Base-by-base conservation (phyloP, 30 jellyfish, hydroid and myxozoan species). In the Rhopilema esculentum region DNA sequence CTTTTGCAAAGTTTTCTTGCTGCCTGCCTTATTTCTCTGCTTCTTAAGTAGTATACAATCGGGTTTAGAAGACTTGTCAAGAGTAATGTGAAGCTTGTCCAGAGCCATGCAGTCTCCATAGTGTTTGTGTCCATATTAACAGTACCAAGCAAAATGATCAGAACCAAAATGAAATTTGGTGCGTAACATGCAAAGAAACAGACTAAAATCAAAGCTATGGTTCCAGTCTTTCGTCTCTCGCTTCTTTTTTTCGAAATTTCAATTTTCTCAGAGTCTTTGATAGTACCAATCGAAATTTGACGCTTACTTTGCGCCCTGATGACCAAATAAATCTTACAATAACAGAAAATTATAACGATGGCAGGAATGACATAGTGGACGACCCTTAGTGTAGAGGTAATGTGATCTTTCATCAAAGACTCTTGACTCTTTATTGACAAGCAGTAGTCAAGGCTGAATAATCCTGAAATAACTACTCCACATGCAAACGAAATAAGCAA, bases 51-150 rank as follows among this genome's bases (percentile, higher is more conserved):
- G 65, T 80, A 80, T 9, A 80, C 74, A 0, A 80, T 32, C 0
- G 90, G 90, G 26, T 80, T 80, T 1, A 80, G 19, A 6, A 80
- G 16, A 6, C 81, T 64, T 53, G 28, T 80, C 33, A 80, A 57
- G 2, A 80, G 24, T 23, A 80, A 15, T 0, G 75, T 8, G 40
- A 80, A 80, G 27, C 57, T 25, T 17, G 65, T 49, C 90, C 90
- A 80, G 25, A 80, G 29, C 48, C 84, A 73, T 7, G 1, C 8
- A 24, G 4, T 6, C 32, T 69, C 20, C 40, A 1, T 26, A 16
- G 23, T 18, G 8, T 16, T 18, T 0, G 32, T 40, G 22, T 8
- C 48, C 69, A 40, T 48, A 50, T 49, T 30, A 22, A 29, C 32
- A 2, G 69, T 23, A 18, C 51, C 27, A 28, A 27, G 49, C 1